A percentile compares a stretch with the other conserved stretches of the same genome.
phyloP scores from a whole-genome alignment of 2,888 invertebrate genomes.

The Cheiracanthium punctorium region DNA sequence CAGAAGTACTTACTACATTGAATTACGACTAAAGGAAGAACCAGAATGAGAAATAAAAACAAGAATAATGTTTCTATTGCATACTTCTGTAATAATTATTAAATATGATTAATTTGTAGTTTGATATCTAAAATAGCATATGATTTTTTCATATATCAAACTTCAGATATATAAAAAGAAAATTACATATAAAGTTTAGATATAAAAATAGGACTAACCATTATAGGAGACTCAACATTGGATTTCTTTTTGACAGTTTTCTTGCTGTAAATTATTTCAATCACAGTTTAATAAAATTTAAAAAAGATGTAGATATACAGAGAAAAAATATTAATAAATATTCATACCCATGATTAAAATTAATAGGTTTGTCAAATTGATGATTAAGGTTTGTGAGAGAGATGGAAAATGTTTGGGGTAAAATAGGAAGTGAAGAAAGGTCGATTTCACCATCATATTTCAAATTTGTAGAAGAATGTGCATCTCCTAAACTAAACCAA shows the following conservation, averaged over 20 bases:
- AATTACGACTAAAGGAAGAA: no score
- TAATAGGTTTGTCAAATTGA: slow-evolving; percentile 33
- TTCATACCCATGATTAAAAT: slow-evolving; percentile 18
- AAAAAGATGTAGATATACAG: background rate
- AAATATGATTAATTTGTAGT: no score
- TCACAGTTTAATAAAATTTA: no score
- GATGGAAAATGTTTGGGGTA: slow-evolving; percentile 21
- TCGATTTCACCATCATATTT: slow-evolving; percentile 55
- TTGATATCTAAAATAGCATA: no score
- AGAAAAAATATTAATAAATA: background rate
- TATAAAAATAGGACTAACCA: no score
- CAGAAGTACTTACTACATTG: no score
- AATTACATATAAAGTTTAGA: no score
- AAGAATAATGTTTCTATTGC: no score
- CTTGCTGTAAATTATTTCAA: slow-evolving; percentile 31
- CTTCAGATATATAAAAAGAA: no score
- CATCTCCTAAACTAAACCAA: slow-evolving; percentile 55
- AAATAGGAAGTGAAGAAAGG: background rate
- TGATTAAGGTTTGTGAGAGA: slow-evolving; percentile 19
- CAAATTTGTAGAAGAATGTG: background rate
- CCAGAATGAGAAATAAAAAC: no score
- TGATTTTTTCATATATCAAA: no score
- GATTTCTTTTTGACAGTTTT: slow-evolving; percentile 39
- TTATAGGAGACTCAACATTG: slow-evolving; percentile 42
- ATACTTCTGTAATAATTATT: no score